Percentiles rank a stretch among this genome's conserved stretches.
phyloP scores from a whole-genome alignment of 37 sponge, comb jelly and placozoan species.

The Aphrocallistes beatrix region DNA sequence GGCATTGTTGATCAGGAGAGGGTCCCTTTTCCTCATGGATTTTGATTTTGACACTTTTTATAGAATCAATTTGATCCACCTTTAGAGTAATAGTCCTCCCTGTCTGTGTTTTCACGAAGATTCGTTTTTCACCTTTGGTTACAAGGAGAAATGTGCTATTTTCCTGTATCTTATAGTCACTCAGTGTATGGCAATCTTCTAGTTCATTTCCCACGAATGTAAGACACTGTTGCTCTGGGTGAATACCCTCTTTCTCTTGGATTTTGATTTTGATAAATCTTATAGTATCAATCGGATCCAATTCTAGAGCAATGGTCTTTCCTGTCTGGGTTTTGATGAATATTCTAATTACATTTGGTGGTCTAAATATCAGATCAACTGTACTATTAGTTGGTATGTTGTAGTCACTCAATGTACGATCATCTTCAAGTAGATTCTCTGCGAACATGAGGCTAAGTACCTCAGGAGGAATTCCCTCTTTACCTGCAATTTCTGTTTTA shows the following conservation, averaged over 20 bases:
- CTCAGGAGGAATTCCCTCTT: no score
- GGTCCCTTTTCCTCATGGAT: neutral
- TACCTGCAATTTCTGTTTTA: no score
- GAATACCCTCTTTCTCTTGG: slow-evolving; percentile 50
- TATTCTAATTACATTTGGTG: slow-evolving; percentile 33
- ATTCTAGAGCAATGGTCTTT: slow-evolving; percentile 44
- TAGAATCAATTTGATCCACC: neutral
- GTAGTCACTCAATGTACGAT: no score
- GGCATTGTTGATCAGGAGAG: neutral
- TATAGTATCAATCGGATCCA: slow-evolving; percentile 40
- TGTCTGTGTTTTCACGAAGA: neutral
- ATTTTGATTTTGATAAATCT: slow-evolving; percentile 43
- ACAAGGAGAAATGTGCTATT: slow-evolving; percentile 29
- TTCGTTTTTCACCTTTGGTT: neutral
- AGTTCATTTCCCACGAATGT: slow-evolving; percentile 45
- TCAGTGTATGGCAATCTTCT: slow-evolving; percentile 40
- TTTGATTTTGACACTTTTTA: neutral
- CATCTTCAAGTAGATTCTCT: no score
- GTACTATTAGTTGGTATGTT: no score
- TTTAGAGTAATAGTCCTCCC: neutral
- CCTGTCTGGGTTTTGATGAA: slow-evolving; percentile 46
- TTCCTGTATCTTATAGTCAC: slow-evolving; percentile 49
- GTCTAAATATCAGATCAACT: slow-evolving; percentile 31
- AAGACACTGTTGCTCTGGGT: slow-evolving; percentile 40
- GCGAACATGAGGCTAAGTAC: no score